Conservation (phyloP, 2,888 invertebrate species). For the Cristatella mucedo region DNA sequence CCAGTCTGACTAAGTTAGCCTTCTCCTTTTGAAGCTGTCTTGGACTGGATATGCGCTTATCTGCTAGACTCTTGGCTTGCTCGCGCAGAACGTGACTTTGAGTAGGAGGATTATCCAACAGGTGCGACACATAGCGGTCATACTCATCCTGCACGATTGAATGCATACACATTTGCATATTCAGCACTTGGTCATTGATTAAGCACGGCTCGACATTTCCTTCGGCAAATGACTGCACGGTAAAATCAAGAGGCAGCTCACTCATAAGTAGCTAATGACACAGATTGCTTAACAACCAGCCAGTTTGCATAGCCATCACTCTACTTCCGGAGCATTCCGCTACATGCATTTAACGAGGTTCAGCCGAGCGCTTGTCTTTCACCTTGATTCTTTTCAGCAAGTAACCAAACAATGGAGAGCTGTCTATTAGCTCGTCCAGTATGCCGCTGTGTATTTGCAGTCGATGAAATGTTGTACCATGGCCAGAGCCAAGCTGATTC, state of each 20-base stretch:
- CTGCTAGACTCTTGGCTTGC: slow-evolving; percentile 27
- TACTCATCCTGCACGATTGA: slow-evolving; percentile 24
- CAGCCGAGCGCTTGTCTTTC: too few species aligned
- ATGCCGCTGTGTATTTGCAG: slow-evolving; percentile 28
- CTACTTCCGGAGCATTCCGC: too few species aligned
- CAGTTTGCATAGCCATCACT: too few species aligned
- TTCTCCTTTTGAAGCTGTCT: slow-evolving; percentile 19
- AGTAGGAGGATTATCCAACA: slow-evolving; percentile 26
- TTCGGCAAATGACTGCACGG: too few species aligned
- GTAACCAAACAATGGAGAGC: slow-evolving; percentile 28
- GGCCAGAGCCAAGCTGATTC: slow-evolving; percentile 14
- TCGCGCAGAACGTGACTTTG: slow-evolving; percentile 24
- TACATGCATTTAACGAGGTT: too few species aligned
- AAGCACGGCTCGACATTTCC: not conserved
- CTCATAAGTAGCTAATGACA: too few species aligned
- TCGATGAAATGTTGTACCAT: slow-evolving; percentile 29
- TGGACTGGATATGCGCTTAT: slow-evolving; percentile 22
- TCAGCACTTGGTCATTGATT: not conserved
- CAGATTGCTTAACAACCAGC: too few species aligned
- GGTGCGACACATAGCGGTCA: slow-evolving; percentile 28
- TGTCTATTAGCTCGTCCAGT: slow-evolving; percentile 27
- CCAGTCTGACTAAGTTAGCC: slow-evolving; percentile 17
- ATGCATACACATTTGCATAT: not conserved
- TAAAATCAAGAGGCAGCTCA: too few species aligned
- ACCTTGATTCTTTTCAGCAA: slow-evolving; percentile 32